A percentile compares a stretch with the other conserved stretches of the same genome.
Conservation (phyloP, 2,113 vertebrate genomes). For the Dasyornis broadbenti region DNA sequence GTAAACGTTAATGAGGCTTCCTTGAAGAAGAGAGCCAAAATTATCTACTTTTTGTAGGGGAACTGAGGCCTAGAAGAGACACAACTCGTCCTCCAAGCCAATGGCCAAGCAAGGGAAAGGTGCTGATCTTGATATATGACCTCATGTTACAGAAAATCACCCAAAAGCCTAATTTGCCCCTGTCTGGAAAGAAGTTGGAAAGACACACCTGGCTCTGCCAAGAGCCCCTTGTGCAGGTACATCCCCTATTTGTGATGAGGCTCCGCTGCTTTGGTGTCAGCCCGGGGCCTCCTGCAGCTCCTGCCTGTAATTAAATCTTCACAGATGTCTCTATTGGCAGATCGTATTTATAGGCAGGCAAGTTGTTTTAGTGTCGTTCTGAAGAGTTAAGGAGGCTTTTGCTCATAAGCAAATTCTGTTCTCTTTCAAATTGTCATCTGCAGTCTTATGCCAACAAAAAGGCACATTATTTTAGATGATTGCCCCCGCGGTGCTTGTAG, state of each 20-base stretch:
- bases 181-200: fast-evolving
- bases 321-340: background rate
- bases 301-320: constrained; percentile 16
- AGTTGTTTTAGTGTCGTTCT: background rate
- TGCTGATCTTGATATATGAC: background rate
- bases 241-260: background rate
- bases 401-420: background rate
- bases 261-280: background rate
- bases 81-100: fast-evolving
- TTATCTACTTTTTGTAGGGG: background rate
- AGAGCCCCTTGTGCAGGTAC: background rate
- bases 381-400: background rate
- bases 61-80: background rate
- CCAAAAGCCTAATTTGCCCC: background rate
- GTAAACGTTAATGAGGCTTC: background rate
- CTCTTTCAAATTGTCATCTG: background rate
- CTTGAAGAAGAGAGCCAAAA: background rate
- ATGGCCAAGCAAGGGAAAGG: background rate
- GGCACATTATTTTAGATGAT: background rate
- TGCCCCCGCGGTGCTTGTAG: background rate
- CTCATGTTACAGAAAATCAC: fast-evolving
- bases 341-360: background rate
- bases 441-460: background rate
- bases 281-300: background rate
- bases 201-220: background rate